phyloP scores from a whole-genome alignment of 2,888 invertebrate species.

The Drosophila mulleri region DNA sequence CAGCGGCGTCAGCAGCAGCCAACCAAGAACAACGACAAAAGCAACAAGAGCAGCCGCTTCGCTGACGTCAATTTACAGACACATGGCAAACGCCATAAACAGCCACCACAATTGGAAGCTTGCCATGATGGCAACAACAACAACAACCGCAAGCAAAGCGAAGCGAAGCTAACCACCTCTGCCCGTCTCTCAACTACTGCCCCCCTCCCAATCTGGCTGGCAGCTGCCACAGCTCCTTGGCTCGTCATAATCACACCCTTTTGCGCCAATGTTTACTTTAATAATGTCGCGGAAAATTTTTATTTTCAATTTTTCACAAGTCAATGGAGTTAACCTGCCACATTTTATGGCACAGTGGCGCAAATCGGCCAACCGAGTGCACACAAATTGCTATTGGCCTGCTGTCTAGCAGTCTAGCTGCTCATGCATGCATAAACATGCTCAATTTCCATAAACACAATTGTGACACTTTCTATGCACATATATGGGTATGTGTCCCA shows the following conservation, averaged over 20 bases:
- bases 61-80: conserved; percentile 76
- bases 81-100: conserved; percentile 77
- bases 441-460: conserved; percentile 1
- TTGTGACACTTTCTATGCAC: neutral
- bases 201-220: conserved; percentile 2
- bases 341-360: conserved; percentile 57
- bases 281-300: conserved; percentile 81
- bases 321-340: conserved; percentile 78
- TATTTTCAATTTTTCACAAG: conserved; percentile 78
- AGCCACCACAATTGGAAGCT: conserved; percentile 77
- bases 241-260: conserved; percentile 79
- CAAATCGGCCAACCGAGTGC: neutral
- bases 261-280: conserved; percentile 80
- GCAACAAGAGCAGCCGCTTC: conserved; percentile 18
- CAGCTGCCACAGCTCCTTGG: conserved; percentile 62
- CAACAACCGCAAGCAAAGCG: neutral
- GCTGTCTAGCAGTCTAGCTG: neutral
- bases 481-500: conserved; percentile 12
- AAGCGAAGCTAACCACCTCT: neutral
- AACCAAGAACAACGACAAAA: conserved; percentile 12
- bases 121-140: conserved; percentile 61
- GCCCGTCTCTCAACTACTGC: neutral
- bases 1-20: conserved; percentile 7
- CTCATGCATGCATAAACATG: conserved; percentile 4
- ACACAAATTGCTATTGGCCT: neutral